A percentile compares a stretch with the other conserved stretches of the same genome.
Evolutionary conservation across 1,140 invertebrate species (phyloP).

Genomic region (Lepidostoma basale): DNA sequence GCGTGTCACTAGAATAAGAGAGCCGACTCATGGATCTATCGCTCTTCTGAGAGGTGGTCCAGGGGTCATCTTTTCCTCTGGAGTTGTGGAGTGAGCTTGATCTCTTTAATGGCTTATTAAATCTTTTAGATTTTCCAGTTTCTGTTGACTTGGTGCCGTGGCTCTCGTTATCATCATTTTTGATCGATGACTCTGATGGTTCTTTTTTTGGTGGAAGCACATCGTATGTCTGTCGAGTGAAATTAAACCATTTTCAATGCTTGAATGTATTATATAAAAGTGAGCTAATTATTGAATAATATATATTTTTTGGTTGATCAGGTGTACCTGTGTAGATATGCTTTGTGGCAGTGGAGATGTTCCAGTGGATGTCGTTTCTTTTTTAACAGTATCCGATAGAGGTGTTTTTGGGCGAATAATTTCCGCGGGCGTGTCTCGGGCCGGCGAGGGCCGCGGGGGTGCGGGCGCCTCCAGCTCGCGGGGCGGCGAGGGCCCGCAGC

Average conservation of each 20-base stretch:
- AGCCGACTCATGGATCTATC: constrained; percentile 67
- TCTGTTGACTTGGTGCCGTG: constrained; percentile 29
- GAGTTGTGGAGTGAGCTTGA: constrained; percentile 57
- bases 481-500: constrained; percentile 64
- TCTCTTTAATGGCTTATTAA: constrained; percentile 51
- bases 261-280: not conserved
- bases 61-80: constrained; percentile 48
- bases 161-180: constrained; percentile 30
- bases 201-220: constrained; percentile 46
- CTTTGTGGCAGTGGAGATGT: constrained; percentile 86
- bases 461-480: constrained; percentile 55
- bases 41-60: constrained; percentile 47
- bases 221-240: constrained; percentile 52
- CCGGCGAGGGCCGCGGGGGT: not conserved
- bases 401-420: constrained; percentile 31
- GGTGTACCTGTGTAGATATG: constrained; percentile 81
- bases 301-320: not conserved
- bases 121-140: constrained; percentile 37
- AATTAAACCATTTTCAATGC: constrained; percentile 14
- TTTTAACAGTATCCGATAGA: constrained; percentile 45
- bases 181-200: constrained; percentile 26
- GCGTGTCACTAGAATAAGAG: constrained; percentile 68
- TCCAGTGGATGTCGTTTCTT: constrained; percentile 65
- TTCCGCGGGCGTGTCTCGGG: not conserved
- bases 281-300: not conserved